phyloP scores from a whole-genome alignment of 2,113 vertebrate species.

The Chrysemys picta region DNA sequence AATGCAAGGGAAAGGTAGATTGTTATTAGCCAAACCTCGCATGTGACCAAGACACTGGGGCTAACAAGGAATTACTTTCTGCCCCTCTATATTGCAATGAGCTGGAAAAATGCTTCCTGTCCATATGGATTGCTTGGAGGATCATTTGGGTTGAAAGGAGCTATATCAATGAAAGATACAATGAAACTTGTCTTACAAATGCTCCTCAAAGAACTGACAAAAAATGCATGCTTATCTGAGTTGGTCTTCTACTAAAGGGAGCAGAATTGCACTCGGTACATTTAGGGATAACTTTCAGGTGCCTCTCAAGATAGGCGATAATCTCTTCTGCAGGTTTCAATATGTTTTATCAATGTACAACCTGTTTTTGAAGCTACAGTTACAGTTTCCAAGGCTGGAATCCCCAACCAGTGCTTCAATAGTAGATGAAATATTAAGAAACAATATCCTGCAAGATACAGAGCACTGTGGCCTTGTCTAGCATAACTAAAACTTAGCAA shows the following conservation, averaged over 20 bases:
- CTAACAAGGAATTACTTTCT: too few relatives aligned
- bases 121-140: constrained; percentile 14
- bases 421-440: neutral
- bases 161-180: neutral
- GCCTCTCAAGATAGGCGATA: neutral
- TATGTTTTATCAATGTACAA: neutral
- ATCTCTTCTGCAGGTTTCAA: neutral
- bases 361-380: neutral
- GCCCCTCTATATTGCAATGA: neutral
- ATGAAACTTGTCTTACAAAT: neutral
- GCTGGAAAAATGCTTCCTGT: neutral
- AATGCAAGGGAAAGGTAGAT: too few relatives aligned
- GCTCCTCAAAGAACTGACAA: neutral
- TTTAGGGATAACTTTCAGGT: neutral
- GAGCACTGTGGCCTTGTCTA: neutral
- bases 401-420: neutral
- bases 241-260: neutral
- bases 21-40: too few relatives aligned
- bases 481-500: too few relatives aligned
- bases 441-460: neutral
- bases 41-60: too few relatives aligned
- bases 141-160: neutral
- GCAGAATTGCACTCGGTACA: neutral
- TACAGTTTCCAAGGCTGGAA: neutral
- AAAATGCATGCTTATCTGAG: neutral